Conservation (phyloP, 2,888 invertebrate genomes). For the Tineola bisselliella region DNA sequence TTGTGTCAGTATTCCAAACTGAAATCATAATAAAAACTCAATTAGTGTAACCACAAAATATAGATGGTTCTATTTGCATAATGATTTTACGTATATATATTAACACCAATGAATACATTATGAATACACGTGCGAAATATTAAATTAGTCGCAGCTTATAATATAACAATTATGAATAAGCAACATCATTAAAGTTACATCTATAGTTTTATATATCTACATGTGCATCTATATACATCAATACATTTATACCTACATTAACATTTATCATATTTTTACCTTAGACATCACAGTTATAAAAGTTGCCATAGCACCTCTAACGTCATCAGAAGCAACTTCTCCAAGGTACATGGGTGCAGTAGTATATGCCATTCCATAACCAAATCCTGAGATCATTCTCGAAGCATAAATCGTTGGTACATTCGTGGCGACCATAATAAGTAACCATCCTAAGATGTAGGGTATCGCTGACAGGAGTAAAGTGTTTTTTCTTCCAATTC, state of each 20-base stretch:
- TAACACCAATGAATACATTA: no score
- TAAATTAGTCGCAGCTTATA: not conserved
- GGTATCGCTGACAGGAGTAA: constrained; percentile 69
- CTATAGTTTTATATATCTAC: no score
- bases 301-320: constrained; percentile 69
- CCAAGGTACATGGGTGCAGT: constrained; percentile 71
- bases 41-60: not conserved
- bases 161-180: no score
- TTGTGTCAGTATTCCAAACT: constrained; percentile 68
- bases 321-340: constrained; percentile 69
- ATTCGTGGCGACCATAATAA: constrained; percentile 68
- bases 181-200: no score
- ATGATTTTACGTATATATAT: no score
- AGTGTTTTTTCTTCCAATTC: constrained; percentile 72
- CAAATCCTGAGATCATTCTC: constrained; percentile 70
- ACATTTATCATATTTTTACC: constrained; percentile 32
- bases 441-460: constrained; percentile 71
- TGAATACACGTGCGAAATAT: not conserved
- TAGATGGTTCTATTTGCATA: not conserved
- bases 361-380: constrained; percentile 70
- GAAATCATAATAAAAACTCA: constrained; percentile 25
- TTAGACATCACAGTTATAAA: constrained; percentile 68
- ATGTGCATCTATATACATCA: not conserved
- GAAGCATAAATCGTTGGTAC: constrained; percentile 68
- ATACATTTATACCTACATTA: no score